Evolutionary conservation across 2,888 invertebrate genomes (phyloP), one percentile per base, ranked within the genome.

Genomic region (Zygogramma bicolorata): DNA sequence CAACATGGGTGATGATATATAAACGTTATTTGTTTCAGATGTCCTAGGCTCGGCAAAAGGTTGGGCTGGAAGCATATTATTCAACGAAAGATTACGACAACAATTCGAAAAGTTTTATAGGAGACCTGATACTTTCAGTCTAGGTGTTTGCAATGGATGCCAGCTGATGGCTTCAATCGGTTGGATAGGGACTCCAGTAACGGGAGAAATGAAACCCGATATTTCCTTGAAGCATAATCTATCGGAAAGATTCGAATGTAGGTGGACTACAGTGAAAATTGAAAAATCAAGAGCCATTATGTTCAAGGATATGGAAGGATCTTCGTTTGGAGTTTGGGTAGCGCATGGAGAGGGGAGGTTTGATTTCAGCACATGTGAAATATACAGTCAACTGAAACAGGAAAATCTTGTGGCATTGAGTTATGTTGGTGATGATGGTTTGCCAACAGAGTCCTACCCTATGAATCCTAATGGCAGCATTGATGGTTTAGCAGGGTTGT

Each of bases 101-200:
- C 95, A 97, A 85, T 94, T 99, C 79, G 88, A 92, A 22, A 88
- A 90, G 66, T 99, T 99, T 87, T 81, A 88, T 13, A 88, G 88
- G 40, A 90, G 95, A 13, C 84, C 88, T 0, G 94, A 98, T 84
- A 97, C 97, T 0, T 99, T 99, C 87, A 97, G 97, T 65, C 90
- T 99, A 77, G 99, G 99, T 31, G 95, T 98, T n/a, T 99, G 99
- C 85, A 99, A 99, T 86, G 99, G 99, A 0, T 99, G 99, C 84
- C 99, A 99, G 85, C 88, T 99, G 76, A 96, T 99, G 96, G 95
- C 94, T 4, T 87, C 97, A 25, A 90, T 99, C 5, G 97, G 97
- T 3, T 98, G 97, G 96, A 89, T 99, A 60, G 94, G 94, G 53
- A 88, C 88, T 0, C 81, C 82, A 0, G 85, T 87, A 8, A 78